Evolutionary conservation across 1,140 invertebrate species (phyloP), one percentile per base, ranked within the genome.

Genomic region (Pseudachorutes palmiensis): DNA sequence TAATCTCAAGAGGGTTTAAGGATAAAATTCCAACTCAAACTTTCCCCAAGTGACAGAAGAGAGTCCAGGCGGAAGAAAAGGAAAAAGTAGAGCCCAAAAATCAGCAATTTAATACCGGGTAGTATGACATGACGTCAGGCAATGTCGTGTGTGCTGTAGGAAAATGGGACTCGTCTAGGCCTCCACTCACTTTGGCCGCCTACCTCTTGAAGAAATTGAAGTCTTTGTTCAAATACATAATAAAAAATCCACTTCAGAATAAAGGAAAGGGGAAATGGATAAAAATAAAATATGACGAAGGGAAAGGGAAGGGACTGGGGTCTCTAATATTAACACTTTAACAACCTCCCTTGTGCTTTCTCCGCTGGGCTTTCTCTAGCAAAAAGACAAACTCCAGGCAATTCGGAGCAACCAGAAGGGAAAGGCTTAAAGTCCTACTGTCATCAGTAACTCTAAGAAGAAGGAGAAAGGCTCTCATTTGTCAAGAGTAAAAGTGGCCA

Each of bases 41-140:
- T n/a, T n/a, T n/a, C n/a, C n/a, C n/a, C n/a, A n/a, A n/a, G n/a
- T n/a, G n/a, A n/a, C n/a, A n/a, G n/a, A n/a, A n/a, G n/a, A n/a
- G n/a, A n/a, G 19, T 45, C 36, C 36, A 45, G 19, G 36, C 36
- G 36, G 19, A 45, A 45, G 36, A 9, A 12, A 45, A 55, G 51
- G 51, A 14, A 55, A 55, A 24, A 55, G 24, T 19, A 14, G 51
- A 14, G 14, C 14, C 24, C 51, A 26, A 55, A 55, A 55, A 55
- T 55, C 51, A 55, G 24, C 51, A 55, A 55, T 55, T 55, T 55
- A 55, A 55, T 24, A n/a, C n/a, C n/a, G n/a, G n/a, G n/a, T n/a
- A n/a, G 24, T 12, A 26, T 9, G 51, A 14, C 9, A 22, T 55
- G 51, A 55, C 51, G 24, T 55, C 12, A 55, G 12, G 51, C 12